Base-by-base conservation (phyloP, 2,113 vertebrate species). In the Girardinichthys multiradiatus region DNA sequence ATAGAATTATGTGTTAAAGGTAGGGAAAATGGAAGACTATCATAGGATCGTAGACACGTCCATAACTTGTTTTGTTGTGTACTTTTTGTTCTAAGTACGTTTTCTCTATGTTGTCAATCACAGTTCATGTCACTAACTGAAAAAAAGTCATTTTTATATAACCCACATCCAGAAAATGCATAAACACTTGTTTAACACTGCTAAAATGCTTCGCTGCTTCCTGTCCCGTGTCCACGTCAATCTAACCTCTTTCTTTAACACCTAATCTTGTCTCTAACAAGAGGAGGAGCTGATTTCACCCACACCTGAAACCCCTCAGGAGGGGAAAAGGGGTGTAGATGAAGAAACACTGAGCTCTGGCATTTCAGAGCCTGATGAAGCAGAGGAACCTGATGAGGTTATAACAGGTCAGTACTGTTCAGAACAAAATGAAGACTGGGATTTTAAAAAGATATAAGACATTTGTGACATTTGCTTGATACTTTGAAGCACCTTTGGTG, bases 241-340 rank as follows among this genome's bases (percentile, higher is more conserved):
- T 86, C 92, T 91, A 93, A 92, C 88, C 87, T 88, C 76, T 93
- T 83, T 82, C 79, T 87, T 81, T 92, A 92, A 94, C 90, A 83
- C 88, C 87, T 93, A 90, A 94, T 89, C 76, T 91, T 93, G 87
- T 94, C 91, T 93, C 92, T 94, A 94, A 95, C 93, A 95, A 95
- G 94, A 93, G 92, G 91, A 93, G 83, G 87, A 76, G 90, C 89
- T 91, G 87, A 75, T 93, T 90, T 81, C 78, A 28, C 84, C 81
- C 28, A 90, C 92, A 89, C 77, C 86, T 85, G 72, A 85, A 84
- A 84, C 90, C 91, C 84, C 91, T 85, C 81, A 91, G 91, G 94
- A 94, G 91, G 91, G 85, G 86, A 14, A 82, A 84, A 90, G 90
- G 63, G 64, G 61, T 79, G 64, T 87, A 83, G 88, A 54, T 10